Conservation (phyloP, 2,888 invertebrate species). For the Alloplasta piceator region DNA sequence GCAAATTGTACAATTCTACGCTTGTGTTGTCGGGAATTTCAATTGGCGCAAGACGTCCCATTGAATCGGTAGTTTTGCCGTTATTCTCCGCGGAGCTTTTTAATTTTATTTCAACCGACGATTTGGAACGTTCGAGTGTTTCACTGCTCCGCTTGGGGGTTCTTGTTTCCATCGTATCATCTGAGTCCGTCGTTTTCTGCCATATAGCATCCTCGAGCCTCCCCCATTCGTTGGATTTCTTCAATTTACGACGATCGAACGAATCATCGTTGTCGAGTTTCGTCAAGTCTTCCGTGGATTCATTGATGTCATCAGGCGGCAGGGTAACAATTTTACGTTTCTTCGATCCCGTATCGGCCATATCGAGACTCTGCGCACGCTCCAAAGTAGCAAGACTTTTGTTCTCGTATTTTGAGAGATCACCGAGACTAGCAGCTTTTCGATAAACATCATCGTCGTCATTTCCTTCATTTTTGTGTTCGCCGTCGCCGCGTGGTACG, state of each 20-base stretch:
- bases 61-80: slow-evolving; percentile 58
- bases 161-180: slow-evolving; percentile 74
- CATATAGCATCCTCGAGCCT: slow-evolving; percentile 91
- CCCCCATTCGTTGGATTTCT: slow-evolving; percentile 91
- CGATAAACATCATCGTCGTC: slow-evolving; percentile 87
- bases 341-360: slow-evolving; percentile 86
- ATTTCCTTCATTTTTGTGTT: slow-evolving; percentile 82
- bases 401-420: slow-evolving; percentile 88
- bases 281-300: slow-evolving; percentile 80
- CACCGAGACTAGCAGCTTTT: slow-evolving; percentile 92
- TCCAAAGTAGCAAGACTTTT: slow-evolving; percentile 87
- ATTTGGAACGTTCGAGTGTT: slow-evolving; percentile 87
- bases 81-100: slow-evolving; percentile 80
- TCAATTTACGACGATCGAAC: slow-evolving; percentile 88
- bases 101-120: slow-evolving; percentile 86
- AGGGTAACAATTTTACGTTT: slow-evolving; percentile 87
- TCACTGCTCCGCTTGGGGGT: slow-evolving; percentile 80
- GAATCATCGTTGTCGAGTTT: slow-evolving; percentile 87
- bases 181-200: slow-evolving; percentile 82
- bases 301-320: slow-evolving; percentile 81
- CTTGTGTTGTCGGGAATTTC: slow-evolving; percentile 69
- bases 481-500: slow-evolving; percentile 81
- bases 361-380: slow-evolving; percentile 92
- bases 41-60: slow-evolving; percentile 19
- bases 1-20: slow-evolving; percentile 77